Percentiles rank a stretch among this genome's conserved stretches.
phyloP scores from a whole-genome alignment of 2,113 vertebrate genomes.

The Mastomys coucha region DNA sequence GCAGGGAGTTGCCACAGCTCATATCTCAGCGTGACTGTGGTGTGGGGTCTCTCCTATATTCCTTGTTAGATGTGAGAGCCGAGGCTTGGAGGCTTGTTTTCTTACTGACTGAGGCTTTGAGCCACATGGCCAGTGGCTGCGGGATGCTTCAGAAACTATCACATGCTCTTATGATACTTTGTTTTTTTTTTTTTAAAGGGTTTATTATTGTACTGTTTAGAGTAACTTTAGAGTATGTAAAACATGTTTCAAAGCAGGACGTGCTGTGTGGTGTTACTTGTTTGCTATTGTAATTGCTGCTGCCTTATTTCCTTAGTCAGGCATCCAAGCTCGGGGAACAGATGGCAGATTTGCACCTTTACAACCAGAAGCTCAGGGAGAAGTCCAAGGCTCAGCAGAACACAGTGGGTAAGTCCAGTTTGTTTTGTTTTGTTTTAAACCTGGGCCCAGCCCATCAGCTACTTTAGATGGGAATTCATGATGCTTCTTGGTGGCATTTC shows the following conservation, averaged over 20 bases:
- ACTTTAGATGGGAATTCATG: background rate
- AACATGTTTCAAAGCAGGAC: background rate
- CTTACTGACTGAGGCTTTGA: background rate
- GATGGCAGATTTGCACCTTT: slow-evolving; percentile 94
- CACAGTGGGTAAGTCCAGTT: slow-evolving; percentile 89
- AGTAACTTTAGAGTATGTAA: background rate
- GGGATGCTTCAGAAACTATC: background rate
- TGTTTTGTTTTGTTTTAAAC: background rate
- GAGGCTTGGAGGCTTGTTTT: too few species aligned
- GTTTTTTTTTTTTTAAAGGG: background rate
- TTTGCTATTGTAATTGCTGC: background rate
- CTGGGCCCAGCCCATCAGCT: background rate
- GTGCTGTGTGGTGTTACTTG: background rate
- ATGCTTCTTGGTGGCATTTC: background rate
- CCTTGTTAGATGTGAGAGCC: background rate
- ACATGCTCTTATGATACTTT: background rate
- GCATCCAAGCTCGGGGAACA: slow-evolving; percentile 91
- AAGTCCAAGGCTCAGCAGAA: slow-evolving; percentile 87
- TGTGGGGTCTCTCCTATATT: background rate
- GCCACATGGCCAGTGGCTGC: too few species aligned
- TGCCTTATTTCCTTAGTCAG: slow-evolving; percentile 85
- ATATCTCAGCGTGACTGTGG: background rate
- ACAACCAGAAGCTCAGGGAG: slow-evolving; percentile 92
- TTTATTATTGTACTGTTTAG: background rate
- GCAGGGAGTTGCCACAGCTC: too few species aligned